A percentile compares a stretch with the other conserved stretches of the same genome.
These are phyloP conservation scores for Hycleus cichorii DNA, from an alignment of 1,140 invertebrate genomes.

Conservation along the genomic window DNA sequence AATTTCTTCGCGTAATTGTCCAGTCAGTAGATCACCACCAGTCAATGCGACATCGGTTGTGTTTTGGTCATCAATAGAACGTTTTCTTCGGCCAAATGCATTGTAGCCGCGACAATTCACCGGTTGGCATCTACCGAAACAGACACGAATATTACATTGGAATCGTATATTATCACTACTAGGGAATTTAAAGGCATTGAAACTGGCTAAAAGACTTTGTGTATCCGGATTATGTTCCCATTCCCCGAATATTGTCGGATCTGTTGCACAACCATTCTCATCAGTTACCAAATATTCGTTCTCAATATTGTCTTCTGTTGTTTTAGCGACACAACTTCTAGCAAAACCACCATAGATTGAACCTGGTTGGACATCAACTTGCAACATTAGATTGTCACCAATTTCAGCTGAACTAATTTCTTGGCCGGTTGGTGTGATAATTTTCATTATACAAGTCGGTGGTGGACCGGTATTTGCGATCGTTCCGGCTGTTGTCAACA, in stretches of 20 bases:
- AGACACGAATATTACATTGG: constrained; percentile 92
- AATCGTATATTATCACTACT: constrained; percentile 90
- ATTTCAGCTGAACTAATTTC: constrained; percentile 88
- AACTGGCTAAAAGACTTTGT: constrained; percentile 74
- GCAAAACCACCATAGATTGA: constrained; percentile 93
- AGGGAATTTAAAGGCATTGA: constrained; percentile 95
- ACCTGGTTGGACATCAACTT: constrained; percentile 88
- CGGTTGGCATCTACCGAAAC: constrained; percentile 91
- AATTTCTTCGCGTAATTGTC: constrained; percentile 85
- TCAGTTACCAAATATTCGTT: constrained; percentile 91
- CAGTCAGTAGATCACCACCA: constrained; percentile 55
- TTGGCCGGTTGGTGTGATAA: constrained; percentile 77
- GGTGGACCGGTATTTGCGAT: constrained; percentile 93
- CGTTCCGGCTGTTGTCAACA: constrained; percentile 89
- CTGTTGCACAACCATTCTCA: constrained; percentile 88
- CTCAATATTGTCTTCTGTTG: constrained; percentile 80
- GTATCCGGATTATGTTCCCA: constrained; percentile 83
- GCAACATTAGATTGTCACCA: constrained; percentile 81
- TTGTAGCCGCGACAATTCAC: constrained; percentile 88
- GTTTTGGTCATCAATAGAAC: constrained; percentile 52
- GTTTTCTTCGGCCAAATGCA: constrained; percentile 75
- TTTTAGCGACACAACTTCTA: constrained; percentile 85
- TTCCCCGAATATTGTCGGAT: constrained; percentile 86
- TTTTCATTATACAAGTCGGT: constrained; percentile 86
- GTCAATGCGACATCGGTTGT: constrained; percentile 51